phyloP scores from a whole-genome alignment of 2,113 vertebrate species.

The Pluvialis apricaria region DNA sequence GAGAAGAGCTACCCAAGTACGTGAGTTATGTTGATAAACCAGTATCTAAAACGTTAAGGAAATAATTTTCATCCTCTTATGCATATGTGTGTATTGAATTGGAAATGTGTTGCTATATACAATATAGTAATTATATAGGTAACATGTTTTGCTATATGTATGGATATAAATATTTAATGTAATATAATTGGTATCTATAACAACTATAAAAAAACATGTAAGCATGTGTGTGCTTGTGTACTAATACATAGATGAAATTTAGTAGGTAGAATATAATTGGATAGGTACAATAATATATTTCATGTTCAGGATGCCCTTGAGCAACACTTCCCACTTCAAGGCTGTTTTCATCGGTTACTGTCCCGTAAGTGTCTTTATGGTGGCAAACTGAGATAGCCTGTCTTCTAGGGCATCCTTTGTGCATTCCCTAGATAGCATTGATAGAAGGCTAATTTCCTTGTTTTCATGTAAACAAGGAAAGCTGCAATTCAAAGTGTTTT shows the following conservation, averaged over 20 bases:
- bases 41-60: background rate
- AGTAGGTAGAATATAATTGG: background rate
- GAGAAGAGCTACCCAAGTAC: background rate
- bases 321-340: background rate
- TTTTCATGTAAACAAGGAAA: constrained; percentile 24
- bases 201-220: background rate
- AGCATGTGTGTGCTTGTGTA: background rate
- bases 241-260: background rate
- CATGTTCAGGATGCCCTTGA: background rate
- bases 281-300: background rate
- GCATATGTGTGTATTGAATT: background rate
- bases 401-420: background rate
- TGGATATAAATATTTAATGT: background rate
- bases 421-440: background rate
- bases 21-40: background rate
- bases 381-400: background rate
- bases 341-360: background rate
- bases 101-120: background rate
- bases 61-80: background rate
- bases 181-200: background rate
- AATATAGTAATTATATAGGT: background rate
- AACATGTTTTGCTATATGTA: background rate
- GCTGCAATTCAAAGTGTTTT: constrained; percentile 1
- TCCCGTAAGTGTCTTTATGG: background rate
- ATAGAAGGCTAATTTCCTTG: constrained; percentile 28